Evolutionary conservation across 1,140 invertebrate genomes (phyloP).

Genomic region (Episyrphus balteatus): DNA sequence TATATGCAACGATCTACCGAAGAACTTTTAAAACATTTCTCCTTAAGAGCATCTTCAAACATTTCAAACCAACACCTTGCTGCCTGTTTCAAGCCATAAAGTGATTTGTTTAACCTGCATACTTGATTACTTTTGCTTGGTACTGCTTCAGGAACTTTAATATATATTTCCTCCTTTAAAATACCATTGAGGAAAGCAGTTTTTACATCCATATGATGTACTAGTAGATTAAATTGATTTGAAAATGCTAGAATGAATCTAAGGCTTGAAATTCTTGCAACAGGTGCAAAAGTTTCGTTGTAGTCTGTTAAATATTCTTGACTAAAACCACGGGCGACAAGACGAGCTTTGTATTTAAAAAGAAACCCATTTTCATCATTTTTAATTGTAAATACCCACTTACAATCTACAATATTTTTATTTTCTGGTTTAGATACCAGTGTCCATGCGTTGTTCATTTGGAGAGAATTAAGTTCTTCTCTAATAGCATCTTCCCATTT

Average conservation of each 20-base stretch:
- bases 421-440: neutral
- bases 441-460: too few species aligned
- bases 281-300: too few species aligned
- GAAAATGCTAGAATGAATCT: conserved; percentile 30
- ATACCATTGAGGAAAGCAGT: conserved; percentile 36
- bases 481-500: too few species aligned
- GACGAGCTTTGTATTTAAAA: conserved; percentile 29
- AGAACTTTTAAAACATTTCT: conserved; percentile 21
- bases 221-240: conserved; percentile 22
- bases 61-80: conserved; percentile 24
- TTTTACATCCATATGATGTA: conserved; percentile 29
- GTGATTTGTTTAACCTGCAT: conserved; percentile 30
- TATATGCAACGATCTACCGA: conserved; percentile 20
- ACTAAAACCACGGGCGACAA: conserved; percentile 36
- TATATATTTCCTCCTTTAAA: conserved; percentile 35
- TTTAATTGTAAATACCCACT: neutral
- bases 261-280: conserved; percentile 25
- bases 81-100: conserved; percentile 38
- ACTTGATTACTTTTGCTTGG: conserved; percentile 10
- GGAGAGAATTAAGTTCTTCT: too few species aligned
- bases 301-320: conserved; percentile 36
- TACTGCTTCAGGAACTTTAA: conserved; percentile 29
- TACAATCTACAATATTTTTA: too few species aligned
- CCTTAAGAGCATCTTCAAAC: conserved; percentile 17
- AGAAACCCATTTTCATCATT: conserved; percentile 8